Base-by-base conservation (phyloP, 2,888 invertebrate genomes). In the Leptopilina myrica region DNA sequence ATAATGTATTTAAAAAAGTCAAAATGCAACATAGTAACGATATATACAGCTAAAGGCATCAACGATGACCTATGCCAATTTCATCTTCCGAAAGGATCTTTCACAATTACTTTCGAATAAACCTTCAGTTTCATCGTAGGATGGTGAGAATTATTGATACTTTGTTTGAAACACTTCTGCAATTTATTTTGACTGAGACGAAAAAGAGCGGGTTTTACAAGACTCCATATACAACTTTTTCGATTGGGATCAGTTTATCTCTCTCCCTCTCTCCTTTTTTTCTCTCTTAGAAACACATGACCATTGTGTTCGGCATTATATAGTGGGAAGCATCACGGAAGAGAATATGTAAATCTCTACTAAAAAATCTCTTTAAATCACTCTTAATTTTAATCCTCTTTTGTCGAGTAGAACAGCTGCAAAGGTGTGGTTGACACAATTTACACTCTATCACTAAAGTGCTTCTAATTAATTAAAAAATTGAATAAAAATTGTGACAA, bases 81-180 rank as follows among this genome's bases (percentile, higher is more conserved):
- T 26, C 14, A 33, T 56, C 20, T 73, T 53, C 53, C 14, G 53
- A 56, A 73, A 26, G 20, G 20, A 73, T 56, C 69, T 56, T 53
- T 73, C 69, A 73, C n/a, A 26, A 73, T 33, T 33, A 53, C 69
- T 73, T 73, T 56, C 53, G 56, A 73, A 73, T 56, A 56, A 26
- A 26, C 5, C 69, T 69, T 69, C 5, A 33, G 26, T 69, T 69
- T 49, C 14, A 69, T 69, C 69, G 33, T 56, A 69, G 69, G n/a
- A 26, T 73, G 69, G 53, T 56, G 69, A 73, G 69, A 73, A 73
- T 73, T 53, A 73, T 53, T 53, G 33, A 26, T 73, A 73, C 56
- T 73, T 73, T 73, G 33, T 33, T 73, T 73, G 5, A 8, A 73
- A 73, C 56, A 73, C 56, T 26, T 73, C 14, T 33, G 33, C 69